These are phyloP conservation scores for Apocheima hispidaria DNA, from an alignment of 2,888 invertebrate genomes.

Conservation along the genomic window DNA sequence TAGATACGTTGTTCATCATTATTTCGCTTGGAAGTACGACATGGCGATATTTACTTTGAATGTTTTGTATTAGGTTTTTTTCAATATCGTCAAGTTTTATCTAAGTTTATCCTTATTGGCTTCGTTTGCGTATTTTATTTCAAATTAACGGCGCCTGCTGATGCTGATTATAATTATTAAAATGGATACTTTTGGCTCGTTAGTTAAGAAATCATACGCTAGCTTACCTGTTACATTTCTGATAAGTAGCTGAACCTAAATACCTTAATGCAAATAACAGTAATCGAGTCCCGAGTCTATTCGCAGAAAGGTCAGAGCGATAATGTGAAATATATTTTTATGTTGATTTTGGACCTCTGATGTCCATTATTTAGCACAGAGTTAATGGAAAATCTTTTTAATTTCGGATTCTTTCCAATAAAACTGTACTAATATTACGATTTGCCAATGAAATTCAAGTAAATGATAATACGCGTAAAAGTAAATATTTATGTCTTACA, in stretches of 20 bases:
- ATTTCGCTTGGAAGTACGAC: too few species aligned
- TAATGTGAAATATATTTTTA: slow-evolving; percentile 61
- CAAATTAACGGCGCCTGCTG: too few species aligned
- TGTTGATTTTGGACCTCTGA: slow-evolving; percentile 55
- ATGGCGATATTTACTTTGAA: too few species aligned
- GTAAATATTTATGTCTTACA: background rate
- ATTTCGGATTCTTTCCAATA: background rate
- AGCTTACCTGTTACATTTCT: background rate
- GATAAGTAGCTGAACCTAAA: background rate
- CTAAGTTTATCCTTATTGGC: too few species aligned
- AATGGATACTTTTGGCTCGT: too few species aligned
- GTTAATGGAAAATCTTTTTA: slow-evolving; percentile 3
- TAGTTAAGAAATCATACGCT: too few species aligned
- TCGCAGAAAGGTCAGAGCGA: slow-evolving; percentile 70
- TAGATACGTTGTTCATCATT: too few species aligned
- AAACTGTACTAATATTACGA: background rate
- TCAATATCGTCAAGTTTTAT: too few species aligned
- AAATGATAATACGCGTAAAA: background rate
- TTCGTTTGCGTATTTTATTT: too few species aligned
- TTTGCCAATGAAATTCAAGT: background rate
- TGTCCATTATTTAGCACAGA: slow-evolving; percentile 30
- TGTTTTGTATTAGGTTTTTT: too few species aligned
- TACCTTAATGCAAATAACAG: slow-evolving; percentile 47
- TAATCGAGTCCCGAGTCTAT: slow-evolving; percentile 59
- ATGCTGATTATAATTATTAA: too few species aligned